Conservation (phyloP, 1,140 invertebrate species). For the Drosophila navojoa region DNA sequence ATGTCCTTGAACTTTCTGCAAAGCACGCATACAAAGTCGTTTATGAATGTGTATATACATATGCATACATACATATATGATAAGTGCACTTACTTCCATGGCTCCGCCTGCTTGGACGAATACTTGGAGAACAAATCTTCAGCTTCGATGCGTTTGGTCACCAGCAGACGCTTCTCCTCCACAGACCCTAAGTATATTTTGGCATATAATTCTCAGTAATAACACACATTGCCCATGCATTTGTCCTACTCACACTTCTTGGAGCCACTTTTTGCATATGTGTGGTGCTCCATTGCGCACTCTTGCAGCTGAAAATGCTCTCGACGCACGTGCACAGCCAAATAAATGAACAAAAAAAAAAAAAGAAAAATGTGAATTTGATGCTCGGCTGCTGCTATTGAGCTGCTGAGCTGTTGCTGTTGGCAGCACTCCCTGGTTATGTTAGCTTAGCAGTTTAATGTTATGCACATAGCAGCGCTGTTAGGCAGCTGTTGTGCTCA, state of each 20-base stretch:
- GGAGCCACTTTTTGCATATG: slow-evolving; percentile 72
- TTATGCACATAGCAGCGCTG: slow-evolving; percentile 9
- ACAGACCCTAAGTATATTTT: slow-evolving; percentile 43
- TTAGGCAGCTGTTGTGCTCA: slow-evolving; percentile 8
- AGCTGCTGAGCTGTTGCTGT: neutral
- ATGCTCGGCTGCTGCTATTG: slow-evolving; percentile 23
- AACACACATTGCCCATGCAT: neutral
- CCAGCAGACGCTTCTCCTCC: slow-evolving; percentile 57
- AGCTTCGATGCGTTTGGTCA: slow-evolving; percentile 54
- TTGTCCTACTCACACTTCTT: slow-evolving; percentile 68
- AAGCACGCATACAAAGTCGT: slow-evolving; percentile 1
- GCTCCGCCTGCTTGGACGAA: slow-evolving; percentile 54
- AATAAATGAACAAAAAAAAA: slow-evolving; percentile 35
- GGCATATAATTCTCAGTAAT: slow-evolving; percentile 10
- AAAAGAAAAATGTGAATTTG: slow-evolving; percentile 12
- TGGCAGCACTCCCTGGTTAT: slow-evolving; percentile 33
- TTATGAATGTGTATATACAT: neutral
- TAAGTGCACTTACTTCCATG: slow-evolving; percentile 67
- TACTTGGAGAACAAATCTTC: slow-evolving; percentile 68
- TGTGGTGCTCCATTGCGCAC: slow-evolving; percentile 71
- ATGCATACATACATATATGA: neutral
- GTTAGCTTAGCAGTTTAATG: slow-evolving; percentile 27
- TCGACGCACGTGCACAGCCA: slow-evolving; percentile 44
- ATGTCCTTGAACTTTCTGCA: slow-evolving; percentile 63
- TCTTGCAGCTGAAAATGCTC: slow-evolving; percentile 24